Percentiles rank a stretch among this genome's conserved stretches.
phyloP scores from a whole-genome alignment of 1,140 invertebrate species.

The Chymomyza costata region DNA sequence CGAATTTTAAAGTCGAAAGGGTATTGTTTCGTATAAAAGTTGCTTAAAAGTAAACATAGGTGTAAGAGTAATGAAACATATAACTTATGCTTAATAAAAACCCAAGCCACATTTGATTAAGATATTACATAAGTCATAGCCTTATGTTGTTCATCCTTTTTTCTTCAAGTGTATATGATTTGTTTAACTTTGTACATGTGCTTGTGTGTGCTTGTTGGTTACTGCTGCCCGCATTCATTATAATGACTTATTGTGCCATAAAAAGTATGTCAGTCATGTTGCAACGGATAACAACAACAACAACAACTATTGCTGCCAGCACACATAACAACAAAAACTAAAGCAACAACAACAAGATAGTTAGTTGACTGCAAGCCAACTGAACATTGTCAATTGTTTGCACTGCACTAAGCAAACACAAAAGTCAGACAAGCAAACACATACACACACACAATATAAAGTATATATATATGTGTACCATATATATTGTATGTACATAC shows the following conservation, averaged over 20 bases:
- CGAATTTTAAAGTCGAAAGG: no score
- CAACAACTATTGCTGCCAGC: slow-evolving; percentile 11
- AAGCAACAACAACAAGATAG: slow-evolving; percentile 21
- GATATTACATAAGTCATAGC: no score
- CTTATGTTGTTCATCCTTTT: no score
- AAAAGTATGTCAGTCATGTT: slow-evolving; percentile 71
- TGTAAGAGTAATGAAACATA: no score
- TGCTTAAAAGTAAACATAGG: no score
- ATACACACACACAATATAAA: slow-evolving; percentile 21
- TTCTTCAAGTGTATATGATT: no score
- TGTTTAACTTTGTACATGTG: no score
- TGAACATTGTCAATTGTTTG: slow-evolving; percentile 67
- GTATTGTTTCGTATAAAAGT: no score
- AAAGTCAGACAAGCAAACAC: slow-evolving; percentile 47
- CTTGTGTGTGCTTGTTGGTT: slow-evolving; percentile 39
- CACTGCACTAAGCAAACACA: slow-evolving; percentile 68
- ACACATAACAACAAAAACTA: slow-evolving; percentile 39
- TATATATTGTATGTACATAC: no score
- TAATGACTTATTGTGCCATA: slow-evolving; percentile 71
- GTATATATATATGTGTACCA: no score
- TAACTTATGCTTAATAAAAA: no score
- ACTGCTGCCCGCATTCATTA: slow-evolving; percentile 61
- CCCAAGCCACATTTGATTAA: no score
- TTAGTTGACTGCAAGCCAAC: slow-evolving; percentile 28
- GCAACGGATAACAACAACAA: slow-evolving; percentile 34